Conservation (phyloP, 2,888 invertebrate genomes). For the Dolichopus griseipennis region DNA sequence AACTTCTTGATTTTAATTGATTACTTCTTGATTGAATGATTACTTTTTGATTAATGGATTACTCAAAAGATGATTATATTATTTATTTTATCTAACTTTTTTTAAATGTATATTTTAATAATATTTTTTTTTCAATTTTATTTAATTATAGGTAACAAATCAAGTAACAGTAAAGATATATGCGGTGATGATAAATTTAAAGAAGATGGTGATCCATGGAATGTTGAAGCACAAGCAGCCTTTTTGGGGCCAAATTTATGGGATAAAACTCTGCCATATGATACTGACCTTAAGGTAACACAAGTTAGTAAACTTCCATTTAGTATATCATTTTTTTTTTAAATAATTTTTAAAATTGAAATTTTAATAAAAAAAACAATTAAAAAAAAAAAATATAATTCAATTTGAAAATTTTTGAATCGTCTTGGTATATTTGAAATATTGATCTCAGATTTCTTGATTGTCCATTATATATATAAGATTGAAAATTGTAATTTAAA, state of each 20-base stretch:
- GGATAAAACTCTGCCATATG: conserved; percentile 88
- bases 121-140: conserved; percentile 25
- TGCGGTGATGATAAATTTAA: conserved; percentile 55
- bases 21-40: too few relatives aligned
- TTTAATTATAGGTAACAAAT: conserved; percentile 49
- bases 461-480: too few relatives aligned
- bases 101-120: conserved; percentile 16
- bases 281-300: conserved; percentile 91
- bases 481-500: too few relatives aligned
- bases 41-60: too few relatives aligned
- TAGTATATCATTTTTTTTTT: background rate
- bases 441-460: too few relatives aligned
- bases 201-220: conserved; percentile 79
- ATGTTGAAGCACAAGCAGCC: conserved; percentile 86
- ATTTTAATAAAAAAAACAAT: too few relatives aligned
- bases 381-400: too few relatives aligned
- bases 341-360: too few relatives aligned
- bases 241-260: conserved; percentile 93
- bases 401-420: too few relatives aligned
- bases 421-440: too few relatives aligned
- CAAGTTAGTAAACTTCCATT: conserved; percentile 50
- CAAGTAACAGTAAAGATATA: conserved; percentile 44
- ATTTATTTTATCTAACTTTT: conserved; percentile 15
- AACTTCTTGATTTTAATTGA: too few relatives aligned
- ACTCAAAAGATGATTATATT: too few relatives aligned